phyloP scores from a whole-genome alignment of 2,888 invertebrate species.

The Stegana nigrithorax region DNA sequence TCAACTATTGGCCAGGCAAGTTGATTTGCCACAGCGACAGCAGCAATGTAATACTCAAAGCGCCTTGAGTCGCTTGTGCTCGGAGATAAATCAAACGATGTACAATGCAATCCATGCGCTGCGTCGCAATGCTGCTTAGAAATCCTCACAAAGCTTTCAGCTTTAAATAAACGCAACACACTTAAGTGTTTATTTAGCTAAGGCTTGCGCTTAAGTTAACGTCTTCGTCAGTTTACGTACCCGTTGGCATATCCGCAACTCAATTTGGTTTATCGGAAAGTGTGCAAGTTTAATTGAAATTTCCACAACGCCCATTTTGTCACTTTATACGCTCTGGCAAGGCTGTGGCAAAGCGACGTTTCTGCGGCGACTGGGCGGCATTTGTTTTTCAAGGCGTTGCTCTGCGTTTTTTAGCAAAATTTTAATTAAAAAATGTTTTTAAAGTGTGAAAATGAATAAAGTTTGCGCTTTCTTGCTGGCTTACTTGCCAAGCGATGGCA shows the following conservation, averaged over 20 bases:
- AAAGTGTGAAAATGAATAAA: constrained; percentile 19
- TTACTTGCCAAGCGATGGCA: not conserved
- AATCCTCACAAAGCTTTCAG: too few species aligned
- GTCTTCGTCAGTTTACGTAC: too few species aligned
- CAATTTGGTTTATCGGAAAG: constrained; percentile 15
- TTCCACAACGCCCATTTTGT: constrained; percentile 40
- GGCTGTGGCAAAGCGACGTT: too few species aligned
- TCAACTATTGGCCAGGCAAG: too few species aligned
- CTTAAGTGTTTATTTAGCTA: constrained; percentile 4
- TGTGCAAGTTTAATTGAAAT: constrained; percentile 51
- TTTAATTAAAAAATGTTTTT: constrained; percentile 17
- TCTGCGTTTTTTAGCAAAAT: constrained; percentile 1
- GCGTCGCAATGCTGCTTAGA: too few species aligned
- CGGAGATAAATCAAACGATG: too few species aligned
- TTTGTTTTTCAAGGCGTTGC: not conserved
- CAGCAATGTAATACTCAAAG: too few species aligned
- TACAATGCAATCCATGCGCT: too few species aligned
- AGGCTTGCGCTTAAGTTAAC: too few species aligned
- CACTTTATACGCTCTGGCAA: not conserved
- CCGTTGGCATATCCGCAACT: constrained; percentile 2
- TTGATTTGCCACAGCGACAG: too few species aligned
- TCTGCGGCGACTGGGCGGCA: not conserved
- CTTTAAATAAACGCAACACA: constrained; percentile 15
- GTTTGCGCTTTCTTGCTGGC: not conserved
- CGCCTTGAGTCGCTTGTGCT: too few species aligned